Evolutionary conservation across 92 coral and sea anemone species (phyloP).

Genomic region (Parazoanthus swiftii): DNA sequence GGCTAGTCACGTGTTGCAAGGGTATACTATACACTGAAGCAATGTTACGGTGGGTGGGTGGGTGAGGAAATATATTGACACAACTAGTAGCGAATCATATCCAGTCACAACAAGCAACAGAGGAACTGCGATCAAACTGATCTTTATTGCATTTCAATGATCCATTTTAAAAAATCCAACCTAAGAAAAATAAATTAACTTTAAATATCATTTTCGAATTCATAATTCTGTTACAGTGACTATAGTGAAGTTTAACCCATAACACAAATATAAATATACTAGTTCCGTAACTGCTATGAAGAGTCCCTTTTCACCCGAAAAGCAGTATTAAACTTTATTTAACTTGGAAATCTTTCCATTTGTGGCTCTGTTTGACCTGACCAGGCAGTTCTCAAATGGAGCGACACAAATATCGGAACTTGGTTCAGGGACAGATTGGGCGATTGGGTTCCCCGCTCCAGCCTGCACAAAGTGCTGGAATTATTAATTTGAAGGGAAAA

Average conservation of each 20-base stretch:
- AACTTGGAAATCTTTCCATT: neutral
- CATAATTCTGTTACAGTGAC: neutral
- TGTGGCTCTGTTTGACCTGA: neutral
- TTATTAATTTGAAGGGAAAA: neutral
- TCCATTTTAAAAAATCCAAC: constrained; percentile 25
- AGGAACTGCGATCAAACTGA: neutral
- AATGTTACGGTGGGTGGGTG: neutral
- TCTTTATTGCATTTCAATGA: constrained; percentile 27
- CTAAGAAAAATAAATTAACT: constrained; percentile 33
- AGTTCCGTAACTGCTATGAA: neutral
- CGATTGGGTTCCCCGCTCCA: neutral
- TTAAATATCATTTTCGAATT: neutral
- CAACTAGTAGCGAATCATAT: neutral
- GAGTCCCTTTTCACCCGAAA: neutral
- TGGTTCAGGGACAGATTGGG: neutral
- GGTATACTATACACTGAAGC: neutral
- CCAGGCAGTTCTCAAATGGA: neutral
- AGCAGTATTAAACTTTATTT: neutral
- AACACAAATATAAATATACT: neutral
- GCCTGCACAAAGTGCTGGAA: neutral
- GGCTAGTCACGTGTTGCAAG: too few relatives aligned
- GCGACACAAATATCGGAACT: neutral
- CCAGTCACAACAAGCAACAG: neutral
- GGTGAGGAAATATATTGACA: neutral
- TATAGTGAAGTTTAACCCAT: neutral